A percentile compares a stretch with the other conserved stretches of the same genome.
phyloP scores from a whole-genome alignment of 1,140 invertebrate genomes.

The Bombus fervidus region DNA sequence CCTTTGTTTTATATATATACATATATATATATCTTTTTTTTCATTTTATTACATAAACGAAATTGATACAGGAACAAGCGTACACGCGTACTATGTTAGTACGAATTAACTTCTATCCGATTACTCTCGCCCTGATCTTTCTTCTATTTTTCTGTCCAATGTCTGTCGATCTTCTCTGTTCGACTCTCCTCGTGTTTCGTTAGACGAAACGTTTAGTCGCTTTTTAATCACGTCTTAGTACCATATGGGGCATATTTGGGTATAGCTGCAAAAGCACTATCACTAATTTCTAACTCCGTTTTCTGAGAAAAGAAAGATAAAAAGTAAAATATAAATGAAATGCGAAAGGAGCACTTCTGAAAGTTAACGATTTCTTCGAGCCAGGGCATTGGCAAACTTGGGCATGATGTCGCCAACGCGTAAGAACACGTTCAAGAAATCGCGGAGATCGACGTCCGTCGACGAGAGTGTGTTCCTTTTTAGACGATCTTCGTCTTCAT shows the following conservation, averaged over 20 bases:
- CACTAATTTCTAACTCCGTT: constrained; percentile 75
- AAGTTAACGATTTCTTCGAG: constrained; percentile 83
- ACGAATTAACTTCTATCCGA: neutral
- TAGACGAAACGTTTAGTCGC: constrained; percentile 3
- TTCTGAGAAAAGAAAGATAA: constrained; percentile 49
- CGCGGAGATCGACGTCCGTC: constrained; percentile 23
- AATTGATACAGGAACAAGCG: neutral
- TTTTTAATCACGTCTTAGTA: neutral
- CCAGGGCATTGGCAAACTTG: constrained; percentile 92
- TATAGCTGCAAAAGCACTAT: constrained; percentile 78
- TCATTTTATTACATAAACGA: neutral
- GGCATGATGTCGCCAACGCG: constrained; percentile 83
- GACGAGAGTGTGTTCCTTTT: constrained; percentile 27
- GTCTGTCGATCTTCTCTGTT: constrained; percentile 17
- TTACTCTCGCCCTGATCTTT: neutral
- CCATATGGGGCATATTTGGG: constrained; percentile 72
- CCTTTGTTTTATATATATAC: neutral
- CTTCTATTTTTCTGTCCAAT: neutral
- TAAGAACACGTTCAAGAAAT: constrained; percentile 36
- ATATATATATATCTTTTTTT: neutral
- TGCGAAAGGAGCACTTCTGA: constrained; percentile 80
- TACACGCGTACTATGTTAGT: neutral
- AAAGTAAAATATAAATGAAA: constrained; percentile 46
- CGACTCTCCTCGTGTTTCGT: neutral
- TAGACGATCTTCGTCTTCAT: neutral